Evolutionary conservation across 2,113 vertebrate genomes (phyloP), one percentile per base, ranked within the genome.

Genomic region (Cygnus buccinator): DNA sequence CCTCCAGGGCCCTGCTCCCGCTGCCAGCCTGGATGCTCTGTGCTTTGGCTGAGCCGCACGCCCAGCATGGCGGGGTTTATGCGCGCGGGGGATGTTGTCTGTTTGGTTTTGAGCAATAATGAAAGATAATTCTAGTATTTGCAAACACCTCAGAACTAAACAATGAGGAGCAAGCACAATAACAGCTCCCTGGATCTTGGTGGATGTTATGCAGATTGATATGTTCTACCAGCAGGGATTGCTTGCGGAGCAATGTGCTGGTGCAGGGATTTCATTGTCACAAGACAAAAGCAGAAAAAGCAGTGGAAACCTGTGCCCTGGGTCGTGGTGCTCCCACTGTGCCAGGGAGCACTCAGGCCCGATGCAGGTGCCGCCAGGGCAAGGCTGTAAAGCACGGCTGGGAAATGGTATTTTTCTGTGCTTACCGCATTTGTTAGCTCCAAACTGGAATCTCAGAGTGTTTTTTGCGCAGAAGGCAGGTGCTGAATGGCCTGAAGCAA

Each of bases 291-390:
- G 3, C 19, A 4, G 83, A 39, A 48, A 4, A 15, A 52, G 41
- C 12, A 23, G 9, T 0, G 48, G 80, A 39, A 85, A 33, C 2
- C 33, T 0, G 15, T 2, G 9, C 3, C 43, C 11, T 6, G 80
- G 31, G 14, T 23, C 3, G 3, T 1, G 0, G 22, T 1, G 28
- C 44, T 72, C n/a, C 37, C 54, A 7, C 16, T 7, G 1, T 3
- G 0, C 5, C 1, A 2, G 71, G 68, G 23, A 33, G 62, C 1
- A 2, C 28, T 43, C 12, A 37, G 29, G 18, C 3, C 7, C 39
- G 6, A 62, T 12, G 3, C 1, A 2, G 37, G 35, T 5, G 11
- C 59, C n/a, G 37, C 29, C 37, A 1, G 78, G 29, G 19, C 50
- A 25, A 3, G 63, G 81, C 46, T 67, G 75, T 44, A 25, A 63